phyloP scores from a whole-genome alignment of 1,140 invertebrate species.

The Drosophila hydei region DNA sequence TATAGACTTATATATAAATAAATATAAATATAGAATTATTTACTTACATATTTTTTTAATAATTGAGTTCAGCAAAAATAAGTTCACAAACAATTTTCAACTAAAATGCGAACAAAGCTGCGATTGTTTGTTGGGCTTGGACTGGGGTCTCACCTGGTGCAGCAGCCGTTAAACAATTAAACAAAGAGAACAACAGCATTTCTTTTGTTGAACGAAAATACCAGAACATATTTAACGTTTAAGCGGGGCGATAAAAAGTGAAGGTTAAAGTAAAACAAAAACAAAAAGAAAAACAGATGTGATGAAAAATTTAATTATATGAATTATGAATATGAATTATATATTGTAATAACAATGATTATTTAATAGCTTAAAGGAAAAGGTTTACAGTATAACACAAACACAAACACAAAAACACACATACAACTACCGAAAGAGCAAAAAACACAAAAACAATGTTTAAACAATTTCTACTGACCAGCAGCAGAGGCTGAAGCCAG shows the following conservation, averaged over 20 bases:
- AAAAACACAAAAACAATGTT: slow-evolving; percentile 32
- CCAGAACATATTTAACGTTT: slow-evolving; percentile 50
- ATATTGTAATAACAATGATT: slow-evolving; percentile 62
- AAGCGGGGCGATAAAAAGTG: slow-evolving; percentile 35
- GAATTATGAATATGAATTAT: no score
- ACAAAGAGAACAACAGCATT: background rate
- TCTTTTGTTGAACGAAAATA: slow-evolving; percentile 36
- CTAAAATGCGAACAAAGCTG: slow-evolving; percentile 13
- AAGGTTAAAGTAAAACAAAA: slow-evolving; percentile 35
- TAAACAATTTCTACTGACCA: slow-evolving; percentile 49
- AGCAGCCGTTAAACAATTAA: slow-evolving; percentile 18
- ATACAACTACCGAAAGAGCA: slow-evolving; percentile 21
- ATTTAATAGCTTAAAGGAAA: slow-evolving; percentile 66
- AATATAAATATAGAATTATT: background rate
- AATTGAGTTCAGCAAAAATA: slow-evolving; percentile 29
- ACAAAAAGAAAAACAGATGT: slow-evolving; percentile 68
- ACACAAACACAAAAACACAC: background rate
- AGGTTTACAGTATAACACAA: slow-evolving; percentile 40
- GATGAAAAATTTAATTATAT: slow-evolving; percentile 78
- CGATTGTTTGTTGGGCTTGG: background rate
- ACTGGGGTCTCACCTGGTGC: background rate
- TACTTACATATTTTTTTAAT: background rate
- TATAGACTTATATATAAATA: background rate
- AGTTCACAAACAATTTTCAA: slow-evolving; percentile 21
- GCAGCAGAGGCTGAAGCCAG: slow-evolving; percentile 30